A percentile compares a stretch with the other conserved stretches of the same genome.
Conservation (phyloP, 1,140 invertebrate genomes). For the Heterodera carotae region DNA sequence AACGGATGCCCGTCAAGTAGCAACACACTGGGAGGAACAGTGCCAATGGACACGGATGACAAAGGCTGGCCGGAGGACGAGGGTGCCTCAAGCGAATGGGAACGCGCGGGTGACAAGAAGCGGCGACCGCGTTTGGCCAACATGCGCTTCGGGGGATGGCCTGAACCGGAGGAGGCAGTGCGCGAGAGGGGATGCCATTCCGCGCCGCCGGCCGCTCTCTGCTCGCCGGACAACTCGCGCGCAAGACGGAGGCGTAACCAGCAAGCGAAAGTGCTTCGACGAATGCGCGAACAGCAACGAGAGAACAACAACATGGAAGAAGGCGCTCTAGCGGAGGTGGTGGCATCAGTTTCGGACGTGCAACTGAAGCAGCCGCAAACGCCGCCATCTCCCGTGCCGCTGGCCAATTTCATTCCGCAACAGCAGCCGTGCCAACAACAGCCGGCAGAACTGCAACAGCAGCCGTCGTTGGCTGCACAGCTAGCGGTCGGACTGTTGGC, state of each 20-base stretch:
- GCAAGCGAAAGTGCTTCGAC: background rate
- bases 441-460: constrained; percentile 17
- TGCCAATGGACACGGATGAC: constrained; percentile 31
- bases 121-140: background rate
- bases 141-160: constrained; percentile 43
- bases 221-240: constrained; percentile 38
- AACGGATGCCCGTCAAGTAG: background rate
- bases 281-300: background rate
- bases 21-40: background rate
- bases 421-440: background rate
- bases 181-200: constrained; percentile 51
- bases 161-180: constrained; percentile 40
- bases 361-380: constrained; percentile 10
- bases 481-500: constrained; percentile 22
- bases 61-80: constrained; percentile 9
- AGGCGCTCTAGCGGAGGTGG: constrained; percentile 1
- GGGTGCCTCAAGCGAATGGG: background rate
- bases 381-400: constrained; percentile 1
- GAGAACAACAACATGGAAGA: background rate
- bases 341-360: too few species aligned
- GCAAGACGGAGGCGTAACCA: constrained; percentile 17
- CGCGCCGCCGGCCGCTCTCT: constrained; percentile 54
- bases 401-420: constrained; percentile 36
- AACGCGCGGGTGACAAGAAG: background rate
- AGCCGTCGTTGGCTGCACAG: constrained; percentile 28